Evolutionary conservation across 2,888 invertebrate species (phyloP).

Genomic region (Polietes domitor): DNA sequence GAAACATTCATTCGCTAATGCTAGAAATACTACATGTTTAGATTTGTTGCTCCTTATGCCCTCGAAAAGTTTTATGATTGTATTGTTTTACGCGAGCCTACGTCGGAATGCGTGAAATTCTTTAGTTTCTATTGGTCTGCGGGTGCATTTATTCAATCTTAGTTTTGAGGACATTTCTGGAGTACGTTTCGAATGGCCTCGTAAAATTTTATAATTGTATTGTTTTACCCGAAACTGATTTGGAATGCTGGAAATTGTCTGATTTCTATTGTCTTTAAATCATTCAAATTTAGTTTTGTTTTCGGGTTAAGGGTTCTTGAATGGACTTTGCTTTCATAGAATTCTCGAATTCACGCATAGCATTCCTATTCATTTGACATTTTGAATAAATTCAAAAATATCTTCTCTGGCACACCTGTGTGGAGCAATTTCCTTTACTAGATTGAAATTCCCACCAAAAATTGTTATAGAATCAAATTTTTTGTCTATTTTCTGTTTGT

Average conservation of each 20-base stretch:
- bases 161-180: not conserved
- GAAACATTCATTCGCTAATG: too few species aligned
- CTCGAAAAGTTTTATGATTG: not conserved
- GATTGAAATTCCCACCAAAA: too few species aligned
- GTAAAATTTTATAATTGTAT: not conserved
- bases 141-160: not conserved
- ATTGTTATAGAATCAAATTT: too few species aligned
- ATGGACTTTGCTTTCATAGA: not conserved
- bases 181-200: not conserved
- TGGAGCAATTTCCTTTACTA: not conserved
- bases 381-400: not conserved
- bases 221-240: not conserved
- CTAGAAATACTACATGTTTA: too few species aligned
- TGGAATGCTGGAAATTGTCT: not conserved
- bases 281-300: too few species aligned
- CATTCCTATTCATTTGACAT: not conserved
- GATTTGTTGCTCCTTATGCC: not conserved
- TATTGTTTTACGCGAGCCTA: not conserved
- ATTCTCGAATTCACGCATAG: not conserved
- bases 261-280: too few species aligned
- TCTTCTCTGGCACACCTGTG: not conserved
- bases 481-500: too few species aligned
- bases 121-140: not conserved
- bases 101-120: not conserved
- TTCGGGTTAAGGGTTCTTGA: not conserved